Evolutionary conservation across 1,140 invertebrate species (phyloP).

Genomic region (Colletes gigas): DNA sequence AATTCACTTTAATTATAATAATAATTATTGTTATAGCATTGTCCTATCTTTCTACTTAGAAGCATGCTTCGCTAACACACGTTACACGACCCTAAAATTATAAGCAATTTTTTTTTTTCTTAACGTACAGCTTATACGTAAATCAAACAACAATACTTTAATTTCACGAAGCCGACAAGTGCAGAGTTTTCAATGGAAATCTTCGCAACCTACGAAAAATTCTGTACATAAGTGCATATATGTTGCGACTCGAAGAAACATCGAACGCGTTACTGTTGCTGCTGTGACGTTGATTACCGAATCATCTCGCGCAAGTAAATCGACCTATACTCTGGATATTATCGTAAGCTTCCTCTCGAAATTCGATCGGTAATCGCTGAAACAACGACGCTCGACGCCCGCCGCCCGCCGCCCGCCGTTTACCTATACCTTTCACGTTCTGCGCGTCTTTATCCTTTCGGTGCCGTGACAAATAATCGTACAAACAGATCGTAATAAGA

Average conservation of each 20-base stretch:
- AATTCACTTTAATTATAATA: constrained; percentile 80
- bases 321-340: not conserved
- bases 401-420: not conserved
- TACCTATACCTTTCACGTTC: constrained; percentile 15
- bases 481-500: constrained; percentile 2
- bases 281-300: not conserved
- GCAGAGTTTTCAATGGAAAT: constrained; percentile 45
- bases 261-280: constrained; percentile 2
- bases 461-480: not conserved
- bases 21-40: constrained; percentile 82
- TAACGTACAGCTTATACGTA: constrained; percentile 75
- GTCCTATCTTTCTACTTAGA: constrained; percentile 80
- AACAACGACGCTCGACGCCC: not conserved
- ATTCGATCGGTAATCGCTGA: not conserved
- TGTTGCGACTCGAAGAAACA: constrained; percentile 31
- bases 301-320: not conserved
- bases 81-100: constrained; percentile 80
- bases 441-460: not conserved
- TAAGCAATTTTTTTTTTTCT: constrained; percentile 72
- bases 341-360: constrained; percentile 15
- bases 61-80: constrained; percentile 81
- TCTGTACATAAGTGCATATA: constrained; percentile 42
- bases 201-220: constrained; percentile 40
- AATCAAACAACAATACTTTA: constrained; percentile 76
- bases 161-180: constrained; percentile 68